These are phyloP conservation scores for Machaerirhynchus nigripectus DNA, from an alignment of 2,113 vertebrate genomes.

Conservation along the genomic window DNA sequence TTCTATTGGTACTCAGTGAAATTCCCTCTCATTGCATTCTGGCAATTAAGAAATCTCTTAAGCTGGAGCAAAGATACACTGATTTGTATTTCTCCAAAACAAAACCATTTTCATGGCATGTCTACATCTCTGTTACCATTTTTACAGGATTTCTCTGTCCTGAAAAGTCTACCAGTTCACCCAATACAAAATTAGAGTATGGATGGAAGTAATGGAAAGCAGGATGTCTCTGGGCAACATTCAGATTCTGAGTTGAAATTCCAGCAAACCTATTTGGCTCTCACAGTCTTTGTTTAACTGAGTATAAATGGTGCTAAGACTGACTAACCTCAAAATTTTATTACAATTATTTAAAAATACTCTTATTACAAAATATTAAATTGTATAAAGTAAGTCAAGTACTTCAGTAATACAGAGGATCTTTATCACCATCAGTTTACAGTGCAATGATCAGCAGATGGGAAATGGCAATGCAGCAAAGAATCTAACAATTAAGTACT, in stretches of 20 bases:
- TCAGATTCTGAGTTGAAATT: background rate
- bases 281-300: background rate
- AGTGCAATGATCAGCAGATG: background rate
- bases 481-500: background rate
- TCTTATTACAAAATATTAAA: background rate
- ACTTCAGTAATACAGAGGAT: background rate
- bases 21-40: background rate
- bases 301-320: background rate
- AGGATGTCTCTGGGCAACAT: background rate
- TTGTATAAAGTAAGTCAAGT: background rate
- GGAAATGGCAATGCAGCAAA: background rate
- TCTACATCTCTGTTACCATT: background rate
- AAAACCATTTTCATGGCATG: background rate
- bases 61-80: background rate
- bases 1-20: background rate
- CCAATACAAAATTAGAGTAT: background rate
- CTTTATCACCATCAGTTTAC: background rate
- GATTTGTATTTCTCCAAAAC: background rate
- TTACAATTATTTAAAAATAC: background rate
- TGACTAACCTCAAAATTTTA: background rate
- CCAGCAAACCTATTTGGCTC: background rate
- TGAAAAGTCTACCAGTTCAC: background rate
- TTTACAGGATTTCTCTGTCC: background rate
- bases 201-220: background rate
- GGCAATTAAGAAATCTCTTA: background rate